Percentiles rank a stretch among this genome's conserved stretches.
Conservation (phyloP, 1,140 invertebrate species). For the Hylyphantes graminicola region DNA sequence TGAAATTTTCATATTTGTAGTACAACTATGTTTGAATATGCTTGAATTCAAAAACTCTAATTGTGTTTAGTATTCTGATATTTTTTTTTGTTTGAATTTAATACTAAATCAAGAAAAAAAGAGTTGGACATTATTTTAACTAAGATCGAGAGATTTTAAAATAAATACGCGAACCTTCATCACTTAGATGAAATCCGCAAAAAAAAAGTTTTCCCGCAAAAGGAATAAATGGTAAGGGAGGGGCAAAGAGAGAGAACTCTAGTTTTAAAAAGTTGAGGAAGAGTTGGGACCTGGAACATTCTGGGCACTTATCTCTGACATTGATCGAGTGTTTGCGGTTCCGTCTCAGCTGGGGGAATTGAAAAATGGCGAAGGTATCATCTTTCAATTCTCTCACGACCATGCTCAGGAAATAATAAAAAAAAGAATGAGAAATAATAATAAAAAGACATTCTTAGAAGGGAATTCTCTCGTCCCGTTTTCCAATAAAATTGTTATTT, state of each 20-base stretch:
- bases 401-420: slow-evolving; percentile 1
- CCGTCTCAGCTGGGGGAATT: slow-evolving; percentile 48
- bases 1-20: too few relatives aligned
- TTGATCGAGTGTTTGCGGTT: slow-evolving; percentile 56
- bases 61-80: too few relatives aligned
- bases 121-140: too few relatives aligned
- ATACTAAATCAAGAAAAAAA: too few relatives aligned
- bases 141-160: too few relatives aligned
- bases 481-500: slow-evolving; percentile 56
- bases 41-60: too few relatives aligned
- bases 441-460: slow-evolving; percentile 30
- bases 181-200: slow-evolving; percentile 42
- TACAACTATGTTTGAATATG: too few relatives aligned
- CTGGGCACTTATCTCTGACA: slow-evolving; percentile 43
- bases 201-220: slow-evolving; percentile 28
- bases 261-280: slow-evolving; percentile 51
- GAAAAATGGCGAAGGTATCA: slow-evolving; percentile 57
- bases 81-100: too few relatives aligned
- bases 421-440: slow-evolving; percentile 6
- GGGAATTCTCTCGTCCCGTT: slow-evolving; percentile 13
- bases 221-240: slow-evolving; percentile 11
- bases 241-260: slow-evolving; percentile 27
- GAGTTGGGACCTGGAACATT: slow-evolving; percentile 47
- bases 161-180: not conserved
- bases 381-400: slow-evolving; percentile 53